phyloP scores from a whole-genome alignment of 2,888 invertebrate genomes.

The Caenorhabditis sp. region DNA sequence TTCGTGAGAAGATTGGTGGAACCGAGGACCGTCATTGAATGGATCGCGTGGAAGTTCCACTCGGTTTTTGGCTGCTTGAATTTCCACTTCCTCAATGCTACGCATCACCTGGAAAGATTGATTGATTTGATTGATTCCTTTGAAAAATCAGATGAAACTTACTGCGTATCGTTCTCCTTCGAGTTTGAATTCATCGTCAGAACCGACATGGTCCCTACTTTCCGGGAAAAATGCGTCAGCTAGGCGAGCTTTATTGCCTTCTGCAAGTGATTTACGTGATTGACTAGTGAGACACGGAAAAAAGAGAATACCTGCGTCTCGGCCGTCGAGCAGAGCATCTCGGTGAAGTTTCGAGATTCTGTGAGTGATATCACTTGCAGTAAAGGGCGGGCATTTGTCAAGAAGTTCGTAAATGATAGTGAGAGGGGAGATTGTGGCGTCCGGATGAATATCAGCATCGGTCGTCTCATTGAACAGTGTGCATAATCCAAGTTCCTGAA shows the following conservation, averaged over 20 bases:
- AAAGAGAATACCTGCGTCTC: slow-evolving; percentile 13
- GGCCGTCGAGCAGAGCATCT: slow-evolving; percentile 53
- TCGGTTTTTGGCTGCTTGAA: slow-evolving; percentile 48
- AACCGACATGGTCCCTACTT: slow-evolving; percentile 46
- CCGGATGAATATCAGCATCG: slow-evolving; percentile 57
- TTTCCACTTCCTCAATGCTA: slow-evolving; percentile 63
- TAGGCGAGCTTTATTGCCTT: slow-evolving; percentile 33
- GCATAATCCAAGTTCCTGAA: slow-evolving; percentile 59
- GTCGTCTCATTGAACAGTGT: slow-evolving; percentile 49
- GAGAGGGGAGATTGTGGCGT: slow-evolving; percentile 61
- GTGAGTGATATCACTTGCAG: slow-evolving; percentile 59
- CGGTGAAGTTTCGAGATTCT: slow-evolving; percentile 59
- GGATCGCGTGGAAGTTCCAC: slow-evolving; percentile 58
- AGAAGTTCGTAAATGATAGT: slow-evolving; percentile 58
- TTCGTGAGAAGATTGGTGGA: slow-evolving; percentile 54
- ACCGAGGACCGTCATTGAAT: slow-evolving; percentile 56
- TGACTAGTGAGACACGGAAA: neutral
- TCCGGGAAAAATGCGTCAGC: slow-evolving; percentile 64
- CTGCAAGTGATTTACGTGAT: neutral
- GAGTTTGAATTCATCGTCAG: slow-evolving; percentile 41
- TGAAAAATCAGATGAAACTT: too few relatives aligned
- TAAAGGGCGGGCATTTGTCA: slow-evolving; percentile 61
- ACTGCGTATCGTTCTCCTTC: slow-evolving; percentile 63
- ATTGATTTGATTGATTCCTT: neutral
- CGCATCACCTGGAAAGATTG: slow-evolving; percentile 62